A percentile compares a stretch with the other conserved stretches of the same genome.
These are phyloP conservation scores for Drosophila siamana DNA, from an alignment of 2,888 invertebrate species.

Conservation along the genomic window DNA sequence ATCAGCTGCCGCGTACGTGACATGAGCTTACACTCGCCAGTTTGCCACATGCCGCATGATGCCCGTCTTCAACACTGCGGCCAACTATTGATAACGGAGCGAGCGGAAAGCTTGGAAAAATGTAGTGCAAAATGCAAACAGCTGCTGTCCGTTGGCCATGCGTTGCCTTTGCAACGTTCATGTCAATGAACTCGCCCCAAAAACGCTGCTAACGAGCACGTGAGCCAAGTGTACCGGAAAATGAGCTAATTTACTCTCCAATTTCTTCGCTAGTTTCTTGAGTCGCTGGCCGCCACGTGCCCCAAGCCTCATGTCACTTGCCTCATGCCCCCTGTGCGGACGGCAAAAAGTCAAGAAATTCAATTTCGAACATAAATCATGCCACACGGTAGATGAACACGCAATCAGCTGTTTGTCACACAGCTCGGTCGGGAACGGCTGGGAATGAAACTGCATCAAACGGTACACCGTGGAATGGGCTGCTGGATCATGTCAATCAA, in stretches of 20 bases:
- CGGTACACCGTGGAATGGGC: not conserved
- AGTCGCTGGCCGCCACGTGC: slow-evolving; percentile 60
- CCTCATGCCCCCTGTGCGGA: not conserved
- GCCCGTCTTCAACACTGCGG: slow-evolving; percentile 2
- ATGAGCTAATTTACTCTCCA: slow-evolving; percentile 81
- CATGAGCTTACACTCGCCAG: slow-evolving; percentile 33
- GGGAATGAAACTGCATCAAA: slow-evolving; percentile 8
- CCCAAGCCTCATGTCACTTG: slow-evolving; percentile 61
- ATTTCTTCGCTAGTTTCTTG: slow-evolving; percentile 44
- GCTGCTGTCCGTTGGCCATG: slow-evolving; percentile 54
- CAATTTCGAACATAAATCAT: slow-evolving; percentile 78
- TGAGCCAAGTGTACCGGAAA: slow-evolving; percentile 82
- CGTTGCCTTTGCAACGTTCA: slow-evolving; percentile 19
- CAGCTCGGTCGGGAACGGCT: slow-evolving; percentile 21
- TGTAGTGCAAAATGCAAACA: slow-evolving; percentile 71
- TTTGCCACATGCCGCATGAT: slow-evolving; percentile 5
- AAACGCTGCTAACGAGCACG: slow-evolving; percentile 68
- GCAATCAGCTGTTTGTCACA: slow-evolving; percentile 78
- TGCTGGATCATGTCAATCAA: slow-evolving; percentile 72
- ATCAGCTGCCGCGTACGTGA: slow-evolving; percentile 71
- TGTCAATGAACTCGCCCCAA: slow-evolving; percentile 62
- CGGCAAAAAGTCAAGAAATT: slow-evolving; percentile 72
- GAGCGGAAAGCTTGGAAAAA: slow-evolving; percentile 23
- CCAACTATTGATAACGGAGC: slow-evolving; percentile 49
- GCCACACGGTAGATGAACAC: slow-evolving; percentile 58